Evolutionary conservation across 2,888 invertebrate species (phyloP).

Genomic region (Clivina fossor): DNA sequence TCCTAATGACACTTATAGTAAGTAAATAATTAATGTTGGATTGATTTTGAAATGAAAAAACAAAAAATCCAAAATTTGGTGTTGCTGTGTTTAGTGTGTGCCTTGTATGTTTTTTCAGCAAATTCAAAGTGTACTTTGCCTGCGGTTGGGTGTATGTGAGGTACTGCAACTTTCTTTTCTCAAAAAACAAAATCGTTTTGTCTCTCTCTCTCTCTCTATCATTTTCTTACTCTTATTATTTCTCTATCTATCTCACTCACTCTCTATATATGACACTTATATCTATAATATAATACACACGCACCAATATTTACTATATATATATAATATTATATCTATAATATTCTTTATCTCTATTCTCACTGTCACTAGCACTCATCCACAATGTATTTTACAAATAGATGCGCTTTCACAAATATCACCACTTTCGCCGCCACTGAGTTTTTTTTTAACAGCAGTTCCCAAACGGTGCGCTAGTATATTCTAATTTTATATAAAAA

Average conservation of each 20-base stretch:
- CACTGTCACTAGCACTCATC: conserved; percentile 11
- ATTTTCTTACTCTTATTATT: conserved; percentile 15
- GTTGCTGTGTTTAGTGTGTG: conserved; percentile 44
- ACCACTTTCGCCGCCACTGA: too few relatives aligned
- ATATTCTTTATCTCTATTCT: conserved; percentile 4
- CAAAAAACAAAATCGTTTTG: conserved; percentile 40
- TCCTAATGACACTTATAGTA: too few relatives aligned
- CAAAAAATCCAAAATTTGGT: too few relatives aligned
- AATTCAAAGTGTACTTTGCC: conserved; percentile 82
- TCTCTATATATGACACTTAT: too few relatives aligned
- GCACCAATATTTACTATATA: conserved; percentile 14
- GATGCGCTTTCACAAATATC: conserved; percentile 14
- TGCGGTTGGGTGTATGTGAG: conserved; percentile 85
- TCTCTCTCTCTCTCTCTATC: conserved; percentile 34
- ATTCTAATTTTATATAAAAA: too few relatives aligned
- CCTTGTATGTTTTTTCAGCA: conserved; percentile 63
- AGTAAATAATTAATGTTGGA: too few relatives aligned
- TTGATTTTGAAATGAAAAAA: too few relatives aligned
- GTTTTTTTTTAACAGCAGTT: too few relatives aligned
- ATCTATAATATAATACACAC: conserved; percentile 12
- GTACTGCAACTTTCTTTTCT: conserved; percentile 61
- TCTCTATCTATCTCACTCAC: background rate
- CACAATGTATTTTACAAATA: conserved; percentile 5
- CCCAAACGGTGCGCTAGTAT: too few relatives aligned
- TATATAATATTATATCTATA: too few relatives aligned